Conservation (phyloP, 2,888 invertebrate genomes). For the Meta bourneti region DNA sequence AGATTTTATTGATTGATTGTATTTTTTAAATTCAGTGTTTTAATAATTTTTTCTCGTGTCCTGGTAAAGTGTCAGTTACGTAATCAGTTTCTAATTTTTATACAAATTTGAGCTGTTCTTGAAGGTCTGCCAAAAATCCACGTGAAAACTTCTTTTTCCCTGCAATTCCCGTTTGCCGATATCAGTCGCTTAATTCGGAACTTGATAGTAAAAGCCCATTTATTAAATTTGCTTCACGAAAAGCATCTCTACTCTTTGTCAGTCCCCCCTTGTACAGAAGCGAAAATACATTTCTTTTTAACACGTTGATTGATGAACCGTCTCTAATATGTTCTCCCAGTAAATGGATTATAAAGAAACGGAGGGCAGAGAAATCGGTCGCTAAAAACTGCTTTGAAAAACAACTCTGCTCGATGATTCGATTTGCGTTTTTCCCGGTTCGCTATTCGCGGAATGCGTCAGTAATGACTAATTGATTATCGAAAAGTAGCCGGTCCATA, state of each 20-base stretch:
- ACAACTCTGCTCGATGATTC: conserved; percentile 55
- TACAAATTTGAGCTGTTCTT: too few relatives aligned
- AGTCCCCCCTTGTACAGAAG: background rate
- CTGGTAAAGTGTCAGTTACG: too few relatives aligned
- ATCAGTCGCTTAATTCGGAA: conserved; percentile 7
- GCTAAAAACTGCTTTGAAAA: conserved; percentile 13
- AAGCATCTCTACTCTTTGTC: background rate
- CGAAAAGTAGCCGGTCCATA: conserved; percentile 35
- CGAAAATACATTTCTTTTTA: conserved; percentile 17
- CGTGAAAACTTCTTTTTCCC: background rate
- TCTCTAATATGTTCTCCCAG: conserved; percentile 49
- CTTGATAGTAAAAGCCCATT: conserved; percentile 34
- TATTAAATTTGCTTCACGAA: conserved; percentile 50
- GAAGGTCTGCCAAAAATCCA: too few relatives aligned
- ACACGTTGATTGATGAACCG: conserved; percentile 55
- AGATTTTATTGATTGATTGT: too few relatives aligned
- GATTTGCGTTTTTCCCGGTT: conserved; percentile 23
- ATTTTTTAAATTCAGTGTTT: too few relatives aligned
- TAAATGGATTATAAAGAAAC: conserved; percentile 64
- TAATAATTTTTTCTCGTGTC: too few relatives aligned
- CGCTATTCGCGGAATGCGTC: conserved; percentile 7
- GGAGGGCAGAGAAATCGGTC: background rate
- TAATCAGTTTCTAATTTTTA: too few relatives aligned
- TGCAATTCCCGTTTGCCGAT: conserved; percentile 1
- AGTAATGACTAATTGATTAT: conserved; percentile 73